phyloP scores from a whole-genome alignment of 1,140 invertebrate genomes.

The Drosophila simulans region DNA sequence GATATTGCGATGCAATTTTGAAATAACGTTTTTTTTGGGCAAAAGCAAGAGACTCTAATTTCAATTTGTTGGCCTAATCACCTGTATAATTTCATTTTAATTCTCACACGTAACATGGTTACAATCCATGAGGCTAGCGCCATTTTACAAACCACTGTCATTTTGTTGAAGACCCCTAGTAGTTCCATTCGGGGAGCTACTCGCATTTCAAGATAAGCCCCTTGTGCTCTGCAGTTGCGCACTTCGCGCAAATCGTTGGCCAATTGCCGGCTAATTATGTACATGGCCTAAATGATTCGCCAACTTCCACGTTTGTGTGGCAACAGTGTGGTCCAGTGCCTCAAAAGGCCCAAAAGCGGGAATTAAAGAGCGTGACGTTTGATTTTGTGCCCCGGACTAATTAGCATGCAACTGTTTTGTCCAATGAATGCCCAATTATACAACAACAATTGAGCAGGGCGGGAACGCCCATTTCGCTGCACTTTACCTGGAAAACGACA shows the following conservation, averaged over 20 bases:
- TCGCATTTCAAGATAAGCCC: constrained; percentile 8
- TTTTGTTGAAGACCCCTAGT: not conserved
- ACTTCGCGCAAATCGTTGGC: constrained; percentile 16
- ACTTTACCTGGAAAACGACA: constrained; percentile 27
- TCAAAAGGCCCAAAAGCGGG: constrained; percentile 33
- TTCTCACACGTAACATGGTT: too few species aligned
- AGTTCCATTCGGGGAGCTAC: not conserved
- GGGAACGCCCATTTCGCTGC: not conserved
- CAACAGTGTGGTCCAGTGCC: constrained; percentile 8
- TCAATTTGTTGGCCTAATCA: not conserved
- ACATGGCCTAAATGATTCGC: constrained; percentile 31
- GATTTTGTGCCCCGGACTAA: constrained; percentile 26
- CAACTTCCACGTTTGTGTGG: constrained; percentile 17
- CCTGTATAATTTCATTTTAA: not conserved
- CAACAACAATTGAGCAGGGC: not conserved
- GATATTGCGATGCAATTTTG: not conserved
- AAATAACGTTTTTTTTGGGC: too few species aligned
- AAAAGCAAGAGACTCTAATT: not conserved
- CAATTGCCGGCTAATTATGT: constrained; percentile 39
- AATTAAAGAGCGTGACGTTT: constrained; percentile 62
- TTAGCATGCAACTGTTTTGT: constrained; percentile 68
- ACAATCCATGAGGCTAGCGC: not conserved
- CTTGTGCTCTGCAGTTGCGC: constrained; percentile 8
- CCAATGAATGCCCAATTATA: constrained; percentile 31
- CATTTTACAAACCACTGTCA: not conserved